Percentiles rank a stretch among this genome's conserved stretches.
Conservation (phyloP, 1,140 invertebrate species). For the Pseudomyrmex flavicornis region DNA sequence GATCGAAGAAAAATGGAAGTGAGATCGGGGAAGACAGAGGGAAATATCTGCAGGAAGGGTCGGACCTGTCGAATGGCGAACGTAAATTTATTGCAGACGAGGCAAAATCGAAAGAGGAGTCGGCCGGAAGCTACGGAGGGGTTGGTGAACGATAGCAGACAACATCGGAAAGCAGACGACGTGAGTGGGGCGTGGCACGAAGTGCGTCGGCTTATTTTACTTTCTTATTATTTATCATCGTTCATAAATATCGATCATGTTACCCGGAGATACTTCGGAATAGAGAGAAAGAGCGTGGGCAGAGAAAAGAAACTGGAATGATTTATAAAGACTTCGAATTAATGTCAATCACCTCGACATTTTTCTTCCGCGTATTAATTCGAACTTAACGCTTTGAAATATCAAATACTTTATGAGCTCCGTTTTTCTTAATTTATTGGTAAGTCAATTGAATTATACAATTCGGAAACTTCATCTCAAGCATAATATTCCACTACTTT, state of each 20-base stretch:
- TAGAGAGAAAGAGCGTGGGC: neutral
- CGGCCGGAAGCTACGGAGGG: neutral
- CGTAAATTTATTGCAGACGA: conserved; percentile 65
- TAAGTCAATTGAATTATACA: neutral
- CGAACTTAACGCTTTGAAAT: conserved; percentile 18
- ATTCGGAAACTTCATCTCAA: too few relatives aligned
- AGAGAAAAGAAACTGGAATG: neutral
- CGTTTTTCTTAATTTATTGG: neutral
- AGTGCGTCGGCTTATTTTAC: conserved; percentile 65
- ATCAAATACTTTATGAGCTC: neutral
- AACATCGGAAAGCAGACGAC: neutral
- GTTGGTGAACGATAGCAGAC: neutral
- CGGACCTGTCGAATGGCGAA: conserved; percentile 52
- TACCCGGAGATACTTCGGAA: neutral
- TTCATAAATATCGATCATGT: conserved; percentile 62
- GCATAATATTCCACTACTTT: too few relatives aligned
- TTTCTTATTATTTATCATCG: conserved; percentile 72
- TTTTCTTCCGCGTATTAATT: conserved; percentile 63
- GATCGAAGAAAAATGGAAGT: neutral
- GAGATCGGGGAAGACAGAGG: neutral
- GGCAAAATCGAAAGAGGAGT: conserved; percentile 20
- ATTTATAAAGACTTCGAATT: conserved; percentile 64
- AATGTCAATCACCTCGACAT: conserved; percentile 46
- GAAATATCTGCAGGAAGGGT: conserved; percentile 38
- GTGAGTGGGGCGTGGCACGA: conserved; percentile 33